Base-by-base conservation (phyloP, 2,888 invertebrate species). In the Tridacna gigas region DNA sequence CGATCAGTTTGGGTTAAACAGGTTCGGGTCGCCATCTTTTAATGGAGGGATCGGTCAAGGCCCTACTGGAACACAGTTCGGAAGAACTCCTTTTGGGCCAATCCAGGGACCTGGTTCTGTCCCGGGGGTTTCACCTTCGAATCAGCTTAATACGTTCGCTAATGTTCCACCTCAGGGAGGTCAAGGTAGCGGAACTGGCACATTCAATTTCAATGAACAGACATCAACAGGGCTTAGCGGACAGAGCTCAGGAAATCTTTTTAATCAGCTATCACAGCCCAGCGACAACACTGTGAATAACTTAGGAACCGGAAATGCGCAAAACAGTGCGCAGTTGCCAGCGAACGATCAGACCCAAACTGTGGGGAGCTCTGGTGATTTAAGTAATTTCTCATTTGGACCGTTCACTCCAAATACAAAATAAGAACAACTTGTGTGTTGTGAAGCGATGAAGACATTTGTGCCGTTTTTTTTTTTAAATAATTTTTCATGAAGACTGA, bases 1-100 rank as follows among this genome's bases (percentile, higher is more conserved):
- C 67, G 82, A 76, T 65, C 81, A 77, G 56, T 73, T 73, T 26
- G 51, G 73, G 9, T 56, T 66, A n/a, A 20, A 37, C 37, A 12
- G 61, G 20, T n/a, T 61, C 25, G 74, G 74, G 15, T 45, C 37
- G 45, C 45, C 45, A 18, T 45, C 45, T 12, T 56, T 63, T 4
- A 63, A 13, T 25, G 13, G 63, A 22, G 63, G 63, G 3, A 2
- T 22, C 25, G 20, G 20, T 51, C 47, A 37, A 22, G 20, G 71
- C 7, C 71, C n/a, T 25, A 22, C 15, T 11, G 69, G 22, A 22
- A 15, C 69, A 9, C 48, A 26, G 51, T 71, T 71, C 26, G 71
- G 71, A 4, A 45, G 71, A 25, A 69, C 37, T 45, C n/a, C 69
- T 18, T 71, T 71, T 25, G 71, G 71, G n/a, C 22, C 4, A 47